phyloP scores from a whole-genome alignment of 2,888 invertebrate genomes.

The Lasius fuliginosus region DNA sequence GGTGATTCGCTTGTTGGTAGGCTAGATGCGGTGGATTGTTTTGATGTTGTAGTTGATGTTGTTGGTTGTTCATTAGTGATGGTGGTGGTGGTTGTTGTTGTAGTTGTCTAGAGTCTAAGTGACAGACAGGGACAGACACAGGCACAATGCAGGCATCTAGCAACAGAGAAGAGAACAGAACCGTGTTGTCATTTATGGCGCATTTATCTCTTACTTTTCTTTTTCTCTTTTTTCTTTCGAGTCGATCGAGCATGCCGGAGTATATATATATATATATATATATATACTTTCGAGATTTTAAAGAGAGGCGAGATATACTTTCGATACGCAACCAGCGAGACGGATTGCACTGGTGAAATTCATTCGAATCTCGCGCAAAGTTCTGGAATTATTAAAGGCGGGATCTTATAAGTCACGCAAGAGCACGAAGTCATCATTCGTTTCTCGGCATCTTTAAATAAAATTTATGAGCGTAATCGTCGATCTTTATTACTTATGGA shows the following conservation, averaged over 20 bases:
- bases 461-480: slow-evolving; percentile 17
- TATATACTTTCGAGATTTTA: slow-evolving; percentile 29
- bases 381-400: neutral
- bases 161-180: slow-evolving; percentile 93
- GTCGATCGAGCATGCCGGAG: slow-evolving; percentile 61
- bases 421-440: neutral
- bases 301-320: neutral
- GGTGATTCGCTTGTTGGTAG: slow-evolving; percentile 87
- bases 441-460: neutral
- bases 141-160: slow-evolving; percentile 94
- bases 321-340: neutral
- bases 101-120: slow-evolving; percentile 87
- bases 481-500: slow-evolving; percentile 7
- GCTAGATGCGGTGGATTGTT: slow-evolving; percentile 87
- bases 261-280: slow-evolving; percentile 23
- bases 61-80: slow-evolving; percentile 84
- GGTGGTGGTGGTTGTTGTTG: slow-evolving; percentile 85
- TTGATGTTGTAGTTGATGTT: slow-evolving; percentile 85
- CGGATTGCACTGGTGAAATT: neutral
- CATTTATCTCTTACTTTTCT: slow-evolving; percentile 78
- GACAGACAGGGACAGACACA: slow-evolving; percentile 87
- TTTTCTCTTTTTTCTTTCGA: slow-evolving; percentile 47
- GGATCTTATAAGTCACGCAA: slow-evolving; percentile 7
- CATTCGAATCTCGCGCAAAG: slow-evolving; percentile 7
- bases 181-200: slow-evolving; percentile 86